Conservation (phyloP, 2,797 vertebrate genomes). For the Dermochelys coriacea region DNA sequence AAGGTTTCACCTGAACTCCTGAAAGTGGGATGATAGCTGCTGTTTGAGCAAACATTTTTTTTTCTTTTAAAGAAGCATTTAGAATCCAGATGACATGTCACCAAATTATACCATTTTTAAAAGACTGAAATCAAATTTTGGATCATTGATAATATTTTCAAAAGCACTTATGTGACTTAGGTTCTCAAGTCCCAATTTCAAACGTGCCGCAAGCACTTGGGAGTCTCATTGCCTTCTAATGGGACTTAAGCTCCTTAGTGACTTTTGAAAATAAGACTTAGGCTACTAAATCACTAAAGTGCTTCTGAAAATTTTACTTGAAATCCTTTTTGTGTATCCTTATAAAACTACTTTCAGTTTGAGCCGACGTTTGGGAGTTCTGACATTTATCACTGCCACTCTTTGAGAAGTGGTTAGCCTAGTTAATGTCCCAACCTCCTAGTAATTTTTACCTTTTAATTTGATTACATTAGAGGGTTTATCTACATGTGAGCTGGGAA, state of each 20-base stretch:
- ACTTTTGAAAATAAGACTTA: neutral
- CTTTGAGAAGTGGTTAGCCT: neutral
- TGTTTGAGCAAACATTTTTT: accelerated
- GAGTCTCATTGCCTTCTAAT: neutral
- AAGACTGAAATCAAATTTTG: slow-evolving; percentile 5
- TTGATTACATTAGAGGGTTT: neutral
- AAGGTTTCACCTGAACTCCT: neutral
- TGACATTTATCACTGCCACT: neutral
- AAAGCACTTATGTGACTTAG: neutral
- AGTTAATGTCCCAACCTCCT: neutral
- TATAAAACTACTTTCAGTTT: slow-evolving; percentile 42
- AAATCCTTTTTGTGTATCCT: slow-evolving; percentile 34
- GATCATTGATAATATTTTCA: neutral
- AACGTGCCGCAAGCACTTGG: neutral
- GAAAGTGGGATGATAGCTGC: neutral
- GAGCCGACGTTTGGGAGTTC: slow-evolving; percentile 28
- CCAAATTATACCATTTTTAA: slow-evolving; percentile 13
- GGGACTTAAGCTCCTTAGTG: neutral
- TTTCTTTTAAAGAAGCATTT: slow-evolving; percentile 15
- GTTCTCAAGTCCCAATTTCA: neutral
- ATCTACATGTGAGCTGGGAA: neutral
- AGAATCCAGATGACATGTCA: neutral
- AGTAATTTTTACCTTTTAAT: neutral
- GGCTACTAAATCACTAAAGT: neutral
- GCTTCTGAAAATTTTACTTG: neutral